Base-by-base conservation (phyloP, 64 coral and sea anemone genomes). In the Stichodactyla helianthus region DNA sequence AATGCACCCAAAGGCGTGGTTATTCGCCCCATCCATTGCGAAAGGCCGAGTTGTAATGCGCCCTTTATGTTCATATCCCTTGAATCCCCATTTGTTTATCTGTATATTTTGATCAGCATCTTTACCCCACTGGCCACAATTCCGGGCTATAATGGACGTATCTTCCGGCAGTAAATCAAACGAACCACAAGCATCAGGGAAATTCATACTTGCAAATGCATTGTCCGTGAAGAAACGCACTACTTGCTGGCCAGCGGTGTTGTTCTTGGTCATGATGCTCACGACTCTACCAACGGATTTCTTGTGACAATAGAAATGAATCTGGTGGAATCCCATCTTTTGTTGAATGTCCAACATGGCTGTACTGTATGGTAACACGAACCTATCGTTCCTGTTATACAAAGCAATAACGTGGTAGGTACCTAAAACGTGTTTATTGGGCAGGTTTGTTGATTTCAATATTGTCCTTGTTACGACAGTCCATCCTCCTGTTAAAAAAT, bases 301-400 rank as follows among this genome's bases (percentile, higher is more conserved):
- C 79, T 82, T 82, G 79, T 54, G 54, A 57, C 79, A 82, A 82
- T 82, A 82, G 51, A 82, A 82, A 57, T 57, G 79, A 20, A 82
- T 82, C 79, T 82, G 79, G 11, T 82, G 51, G 27, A 82, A 82
- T 57, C 79, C 79, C 54, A 82, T 82, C 18, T n/a, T 50, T 54
- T 57, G 20, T 4, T 50, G 51, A n/a, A 82, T 54, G 2, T 54
- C 51, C 17, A n/a, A 20, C 79, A 82, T 82, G 7, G 51, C 79
- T 5, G 0, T 12, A 6, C 51, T 10, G 25, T 5, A n/a, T 51
- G 54, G 79, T 14, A 82, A 27, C 13, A 10, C 53, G 19, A 20
- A 25, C 50, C 20, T 10, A 2, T 28, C 6, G 51, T 11, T 82
- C 7, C 20, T 54, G 5, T 54, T 20, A 50, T 17, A 50, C 17